phyloP scores from a whole-genome alignment of 1,140 invertebrate species.

The Bilobella aurantiaca region DNA sequence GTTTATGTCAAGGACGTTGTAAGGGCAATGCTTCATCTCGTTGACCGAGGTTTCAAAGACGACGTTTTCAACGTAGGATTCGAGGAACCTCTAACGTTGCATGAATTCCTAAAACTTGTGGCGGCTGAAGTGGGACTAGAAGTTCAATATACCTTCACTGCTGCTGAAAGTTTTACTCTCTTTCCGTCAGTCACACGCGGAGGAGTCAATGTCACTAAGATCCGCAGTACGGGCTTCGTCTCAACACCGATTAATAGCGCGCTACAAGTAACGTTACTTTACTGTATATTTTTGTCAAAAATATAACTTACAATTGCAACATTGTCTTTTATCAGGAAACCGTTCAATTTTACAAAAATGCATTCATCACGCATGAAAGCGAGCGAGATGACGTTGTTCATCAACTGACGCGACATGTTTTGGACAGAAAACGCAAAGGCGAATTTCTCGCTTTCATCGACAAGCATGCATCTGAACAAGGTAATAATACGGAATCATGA shows the following conservation, averaged over 20 bases:
- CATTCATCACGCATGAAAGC: slow-evolving; percentile 31
- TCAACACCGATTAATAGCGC: slow-evolving; percentile 39
- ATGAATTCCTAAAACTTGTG: slow-evolving; percentile 36
- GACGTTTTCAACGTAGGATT: slow-evolving; percentile 42
- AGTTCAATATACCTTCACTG: slow-evolving; percentile 22
- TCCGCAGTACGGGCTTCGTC: slow-evolving; percentile 39
- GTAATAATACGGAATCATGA: not conserved
- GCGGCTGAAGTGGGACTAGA: slow-evolving; percentile 31
- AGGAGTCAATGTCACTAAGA: slow-evolving; percentile 40
- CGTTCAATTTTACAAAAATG: slow-evolving; percentile 41
- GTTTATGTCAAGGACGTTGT: slow-evolving; percentile 45
- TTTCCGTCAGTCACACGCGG: slow-evolving; percentile 44
- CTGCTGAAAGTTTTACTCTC: slow-evolving; percentile 36
- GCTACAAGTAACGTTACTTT: slow-evolving; percentile 28
- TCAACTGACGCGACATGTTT: slow-evolving; percentile 26
- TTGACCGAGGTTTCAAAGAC: slow-evolving; percentile 36
- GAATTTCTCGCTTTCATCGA: slow-evolving; percentile 27
- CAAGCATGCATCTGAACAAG: slow-evolving; percentile 4
- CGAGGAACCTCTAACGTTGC: slow-evolving; percentile 11
- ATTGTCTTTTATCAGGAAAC: slow-evolving; percentile 34
- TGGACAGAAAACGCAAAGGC: slow-evolving; percentile 26
- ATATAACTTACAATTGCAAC: not conserved
- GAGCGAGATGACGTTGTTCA: slow-evolving; percentile 34
- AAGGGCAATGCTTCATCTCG: slow-evolving; percentile 36
- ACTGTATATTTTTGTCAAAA: not conserved